Percentiles rank a stretch among this genome's conserved stretches.
These are phyloP conservation scores for Aphis gossypii DNA, from an alignment of 1,140 invertebrate species.

Conservation along the genomic window DNA sequence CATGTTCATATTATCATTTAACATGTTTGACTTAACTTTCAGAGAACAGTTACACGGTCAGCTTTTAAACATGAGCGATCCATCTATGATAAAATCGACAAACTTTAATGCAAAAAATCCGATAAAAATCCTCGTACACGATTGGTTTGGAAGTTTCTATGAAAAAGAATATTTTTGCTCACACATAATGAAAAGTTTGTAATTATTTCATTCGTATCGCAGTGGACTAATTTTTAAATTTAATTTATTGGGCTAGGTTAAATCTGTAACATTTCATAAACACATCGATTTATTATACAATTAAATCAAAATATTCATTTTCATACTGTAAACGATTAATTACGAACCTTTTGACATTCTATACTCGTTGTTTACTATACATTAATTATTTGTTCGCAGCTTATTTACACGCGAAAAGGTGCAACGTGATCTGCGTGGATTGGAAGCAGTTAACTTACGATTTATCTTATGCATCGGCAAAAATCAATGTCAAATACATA, in stretches of 20 bases:
- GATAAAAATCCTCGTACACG: neutral
- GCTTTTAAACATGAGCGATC: neutral
- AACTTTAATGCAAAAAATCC: neutral
- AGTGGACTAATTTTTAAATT: neutral
- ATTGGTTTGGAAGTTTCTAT: neutral
- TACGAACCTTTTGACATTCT: neutral
- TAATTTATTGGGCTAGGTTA: neutral
- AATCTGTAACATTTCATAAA: too few relatives aligned
- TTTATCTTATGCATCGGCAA: constrained; percentile 67
- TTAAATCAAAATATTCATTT: neutral
- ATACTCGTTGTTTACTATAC: neutral
- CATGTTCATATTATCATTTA: neutral
- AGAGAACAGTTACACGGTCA: neutral
- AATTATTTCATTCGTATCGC: neutral
- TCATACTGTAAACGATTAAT: neutral
- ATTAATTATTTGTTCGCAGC: neutral
- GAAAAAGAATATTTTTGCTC: neutral
- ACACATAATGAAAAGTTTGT: neutral
- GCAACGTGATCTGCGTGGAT: constrained; percentile 70
- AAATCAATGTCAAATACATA: constrained; percentile 43
- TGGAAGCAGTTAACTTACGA: constrained; percentile 65
- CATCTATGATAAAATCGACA: neutral
- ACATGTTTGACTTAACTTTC: neutral
- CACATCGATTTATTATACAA: too few relatives aligned
- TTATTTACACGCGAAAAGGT: neutral